Conservation (phyloP, 1,140 invertebrate genomes). For the Neodiprion lecontei region DNA sequence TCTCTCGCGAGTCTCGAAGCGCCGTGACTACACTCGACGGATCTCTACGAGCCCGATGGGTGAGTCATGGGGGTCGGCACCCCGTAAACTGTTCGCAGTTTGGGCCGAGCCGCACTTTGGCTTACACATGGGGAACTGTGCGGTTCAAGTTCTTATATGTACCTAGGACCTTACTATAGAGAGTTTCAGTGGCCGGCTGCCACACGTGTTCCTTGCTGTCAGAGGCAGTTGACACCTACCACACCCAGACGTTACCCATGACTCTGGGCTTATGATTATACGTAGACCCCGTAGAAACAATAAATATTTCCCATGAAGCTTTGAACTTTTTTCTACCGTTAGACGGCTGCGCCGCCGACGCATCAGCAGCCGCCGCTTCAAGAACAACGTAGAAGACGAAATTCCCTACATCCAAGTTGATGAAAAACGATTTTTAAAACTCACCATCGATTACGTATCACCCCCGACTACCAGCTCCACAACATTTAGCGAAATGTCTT, state of each 20-base stretch:
- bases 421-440: no score
- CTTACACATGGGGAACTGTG: neutral
- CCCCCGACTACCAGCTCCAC: no score
- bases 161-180: neutral
- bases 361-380: no score
- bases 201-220: neutral
- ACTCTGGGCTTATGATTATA: no score
- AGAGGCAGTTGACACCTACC: neutral
- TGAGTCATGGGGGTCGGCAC: conserved; percentile 30
- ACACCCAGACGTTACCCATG: neutral
- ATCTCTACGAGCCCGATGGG: conserved; percentile 3
- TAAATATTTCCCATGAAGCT: conserved; percentile 29
- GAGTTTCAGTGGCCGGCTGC: neutral
- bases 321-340: conserved; percentile 10
- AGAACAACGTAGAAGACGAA: no score
- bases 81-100: neutral
- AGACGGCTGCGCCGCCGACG: no score
- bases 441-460: no score
- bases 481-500: no score
- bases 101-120: neutral
- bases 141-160: neutral
- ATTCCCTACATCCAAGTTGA: no score
- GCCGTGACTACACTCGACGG: neutral
- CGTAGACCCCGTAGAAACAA: conserved; percentile 22
- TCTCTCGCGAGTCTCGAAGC: conserved; percentile 10